Evolutionary conservation across 2,888 invertebrate genomes (phyloP), one percentile per base, ranked within the genome.

Genomic region (Leptothorax acervorum): DNA sequence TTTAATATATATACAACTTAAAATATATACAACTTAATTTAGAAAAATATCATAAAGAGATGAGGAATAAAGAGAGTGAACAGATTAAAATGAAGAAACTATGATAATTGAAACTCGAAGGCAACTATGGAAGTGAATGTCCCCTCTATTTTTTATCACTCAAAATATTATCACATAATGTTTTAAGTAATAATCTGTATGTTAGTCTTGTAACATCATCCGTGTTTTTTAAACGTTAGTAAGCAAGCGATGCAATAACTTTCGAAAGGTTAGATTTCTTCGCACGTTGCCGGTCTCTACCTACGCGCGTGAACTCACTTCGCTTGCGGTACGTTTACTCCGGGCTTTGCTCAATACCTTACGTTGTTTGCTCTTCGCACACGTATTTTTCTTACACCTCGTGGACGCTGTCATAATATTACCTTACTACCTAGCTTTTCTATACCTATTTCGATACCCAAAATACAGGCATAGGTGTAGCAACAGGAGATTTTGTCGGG

Each of bases 301-400:
- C 90, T 76, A 88, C 91, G 85, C 89, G 85, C 75, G 51, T 76
- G 66, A 78, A 82, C 83, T 75, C 86, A 65, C 86, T 82, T 55
- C 23, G 42, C n/a, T 68, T 45, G 57, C 76, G 76, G 87, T 82
- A 74, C 76, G 84, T 76, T 86, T 82, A 71, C 85, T 83, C 35
- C 68, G 73, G 71, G 45, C 81, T 84, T 82, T 86, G 79, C 87
- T 87, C 90, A 83, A 91, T 90, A 90, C 87, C 91, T 86, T 83
- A 70, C 70, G 78, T 57, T 85, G 90, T 90, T 91, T 90, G 88
- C 87, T 84, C 73, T 84, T 75, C 84, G 68, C 84, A 86, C 83
- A 91, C 81, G 45, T 53, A 87, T 86, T 88, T 86, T 86, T 82
- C 85, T 89, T 82, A 83, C 90, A 86, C 88, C 86, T 79, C 78